A percentile compares a stretch with the other conserved stretches of the same genome.
Evolutionary conservation across 2,888 invertebrate genomes (phyloP).

Genomic region (Criorhina ranunculi): DNA sequence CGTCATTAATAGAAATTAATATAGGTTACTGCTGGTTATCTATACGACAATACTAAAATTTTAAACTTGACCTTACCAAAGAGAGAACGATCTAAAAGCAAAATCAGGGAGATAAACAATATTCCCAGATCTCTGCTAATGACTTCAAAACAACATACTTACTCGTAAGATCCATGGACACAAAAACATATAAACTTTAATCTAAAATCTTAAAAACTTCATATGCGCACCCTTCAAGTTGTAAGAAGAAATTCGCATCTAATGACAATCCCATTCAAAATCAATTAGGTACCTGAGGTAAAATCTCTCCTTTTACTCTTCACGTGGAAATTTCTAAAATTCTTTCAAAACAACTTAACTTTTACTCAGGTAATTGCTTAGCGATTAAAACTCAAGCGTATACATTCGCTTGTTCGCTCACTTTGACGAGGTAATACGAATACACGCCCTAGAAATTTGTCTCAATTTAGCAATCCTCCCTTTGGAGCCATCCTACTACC

Average conservation of each 20-base stretch:
- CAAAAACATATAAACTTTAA: too few species aligned
- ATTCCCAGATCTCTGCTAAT: too few species aligned
- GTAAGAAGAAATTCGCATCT: too few species aligned
- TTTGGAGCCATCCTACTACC: not conserved
- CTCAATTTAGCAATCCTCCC: constrained; percentile 48
- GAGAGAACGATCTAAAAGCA: too few species aligned
- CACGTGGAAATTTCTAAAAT: constrained; percentile 3
- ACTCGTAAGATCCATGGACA: too few species aligned
- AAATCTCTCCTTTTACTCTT: not conserved
- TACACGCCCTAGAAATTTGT: constrained; percentile 31
- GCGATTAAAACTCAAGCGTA: constrained; percentile 50
- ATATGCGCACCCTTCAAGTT: too few species aligned
- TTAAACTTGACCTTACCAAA: too few species aligned
- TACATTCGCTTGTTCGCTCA: constrained; percentile 1
- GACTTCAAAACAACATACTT: too few species aligned
- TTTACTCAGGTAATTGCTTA: constrained; percentile 56
- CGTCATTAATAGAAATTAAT: not conserved
- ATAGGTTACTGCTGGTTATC: not conserved
- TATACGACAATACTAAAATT: too few species aligned
- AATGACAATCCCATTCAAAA: constrained; percentile 9
- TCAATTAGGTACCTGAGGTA: too few species aligned
- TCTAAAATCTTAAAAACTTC: too few species aligned
- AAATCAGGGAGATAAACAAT: too few species aligned
- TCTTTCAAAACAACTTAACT: constrained; percentile 23
- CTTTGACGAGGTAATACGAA: constrained; percentile 41